A percentile compares a stretch with the other conserved stretches of the same genome.
Conservation (phyloP, 1,140 invertebrate species). For the Drosophila nasuta region DNA sequence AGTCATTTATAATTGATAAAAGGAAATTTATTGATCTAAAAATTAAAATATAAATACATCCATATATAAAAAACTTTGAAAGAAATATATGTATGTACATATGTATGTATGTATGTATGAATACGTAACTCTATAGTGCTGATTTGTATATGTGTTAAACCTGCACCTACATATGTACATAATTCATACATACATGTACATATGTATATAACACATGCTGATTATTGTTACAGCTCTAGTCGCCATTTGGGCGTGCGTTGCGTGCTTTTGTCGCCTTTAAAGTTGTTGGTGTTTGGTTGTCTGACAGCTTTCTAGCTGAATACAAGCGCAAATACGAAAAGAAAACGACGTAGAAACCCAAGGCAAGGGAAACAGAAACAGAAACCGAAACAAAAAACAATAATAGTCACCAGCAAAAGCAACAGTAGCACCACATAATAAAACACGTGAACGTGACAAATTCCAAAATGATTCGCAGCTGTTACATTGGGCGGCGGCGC, state of each 20-base stretch:
- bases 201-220: conserved; percentile 9
- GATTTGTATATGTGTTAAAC: conserved; percentile 13
- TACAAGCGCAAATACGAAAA: conserved; percentile 31
- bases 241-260: conserved; percentile 38
- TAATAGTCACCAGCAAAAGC: conserved; percentile 36
- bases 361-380: conserved; percentile 40
- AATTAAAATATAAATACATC: background rate
- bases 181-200: conserved; percentile 9
- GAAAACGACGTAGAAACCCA: conserved; percentile 60
- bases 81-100: conserved; percentile 3
- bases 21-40: too few species aligned
- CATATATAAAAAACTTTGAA: conserved; percentile 12
- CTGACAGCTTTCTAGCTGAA: conserved; percentile 43
- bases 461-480: conserved; percentile 67
- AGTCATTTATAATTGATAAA: too few species aligned
- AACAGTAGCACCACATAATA: conserved; percentile 62
- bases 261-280: conserved; percentile 36
- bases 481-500: conserved; percentile 66
- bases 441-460: conserved; percentile 83
- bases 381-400: conserved; percentile 37
- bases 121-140: too few species aligned
- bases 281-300: conserved; percentile 24
- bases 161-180: background rate
- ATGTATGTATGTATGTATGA: background rate
- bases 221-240: conserved; percentile 48